phyloP scores from a whole-genome alignment of 1,140 invertebrate species.

The Apocrypta bakeri region DNA sequence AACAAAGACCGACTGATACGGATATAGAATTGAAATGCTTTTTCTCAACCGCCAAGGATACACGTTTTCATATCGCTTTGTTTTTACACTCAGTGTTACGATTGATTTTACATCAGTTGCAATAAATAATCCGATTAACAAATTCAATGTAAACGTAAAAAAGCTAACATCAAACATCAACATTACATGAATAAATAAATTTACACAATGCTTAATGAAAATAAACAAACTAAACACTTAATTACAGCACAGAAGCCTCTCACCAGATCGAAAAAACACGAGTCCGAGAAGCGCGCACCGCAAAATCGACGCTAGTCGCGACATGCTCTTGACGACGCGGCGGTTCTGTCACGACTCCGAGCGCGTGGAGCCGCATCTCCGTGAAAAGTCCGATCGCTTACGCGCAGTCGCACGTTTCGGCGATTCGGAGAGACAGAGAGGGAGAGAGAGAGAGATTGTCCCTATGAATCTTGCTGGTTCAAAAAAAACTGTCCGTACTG shows the following conservation, averaged over 20 bases:
- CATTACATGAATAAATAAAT: not conserved
- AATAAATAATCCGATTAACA: too few relatives aligned
- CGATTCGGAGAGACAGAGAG: not conserved
- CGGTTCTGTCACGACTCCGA: not conserved
- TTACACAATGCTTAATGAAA: not conserved
- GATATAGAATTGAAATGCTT: too few relatives aligned
- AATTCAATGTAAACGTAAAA: too few relatives aligned
- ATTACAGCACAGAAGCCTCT: not conserved
- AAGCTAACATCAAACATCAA: not conserved
- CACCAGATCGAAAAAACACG: slow-evolving; percentile 34
- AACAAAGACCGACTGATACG: too few relatives aligned
- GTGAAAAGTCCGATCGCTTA: not conserved
- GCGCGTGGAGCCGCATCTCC: not conserved
- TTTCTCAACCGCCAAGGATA: too few relatives aligned
- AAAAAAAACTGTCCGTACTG: not conserved
- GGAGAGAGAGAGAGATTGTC: too few relatives aligned
- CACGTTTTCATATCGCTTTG: too few relatives aligned
- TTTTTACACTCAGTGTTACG: too few relatives aligned
- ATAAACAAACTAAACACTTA: not conserved
- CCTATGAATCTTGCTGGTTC: not conserved
- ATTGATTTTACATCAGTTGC: too few relatives aligned
- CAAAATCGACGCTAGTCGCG: slow-evolving; percentile 16
- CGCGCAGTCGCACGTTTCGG: not conserved
- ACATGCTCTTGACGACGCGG: slow-evolving; percentile 10
- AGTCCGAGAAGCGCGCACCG: slow-evolving; percentile 37